Conservation (phyloP, 2,797 vertebrate genomes). For the Lagorchestes hirsutus region DNA sequence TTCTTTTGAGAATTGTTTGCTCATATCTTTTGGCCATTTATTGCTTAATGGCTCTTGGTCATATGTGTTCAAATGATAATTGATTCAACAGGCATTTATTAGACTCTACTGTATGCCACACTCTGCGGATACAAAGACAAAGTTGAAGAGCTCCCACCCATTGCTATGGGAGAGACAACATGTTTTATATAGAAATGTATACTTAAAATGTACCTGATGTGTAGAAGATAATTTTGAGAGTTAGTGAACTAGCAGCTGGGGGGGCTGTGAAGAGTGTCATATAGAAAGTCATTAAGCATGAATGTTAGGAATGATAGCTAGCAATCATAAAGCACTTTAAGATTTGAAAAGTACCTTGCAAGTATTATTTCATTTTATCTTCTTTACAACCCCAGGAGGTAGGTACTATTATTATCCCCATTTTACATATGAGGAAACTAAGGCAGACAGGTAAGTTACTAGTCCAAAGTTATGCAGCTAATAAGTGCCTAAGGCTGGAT, state of each 20-base stretch:
- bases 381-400: neutral
- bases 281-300: neutral
- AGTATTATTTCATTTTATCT: neutral
- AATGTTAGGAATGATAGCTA: neutral
- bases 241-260: neutral
- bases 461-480: neutral
- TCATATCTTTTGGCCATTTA: neutral
- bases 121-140: neutral
- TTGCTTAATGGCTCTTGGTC: neutral
- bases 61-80: neutral
- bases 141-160: neutral
- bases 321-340: neutral
- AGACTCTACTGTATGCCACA: neutral
- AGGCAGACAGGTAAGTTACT: neutral
- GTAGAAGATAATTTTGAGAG: neutral
- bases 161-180: neutral
- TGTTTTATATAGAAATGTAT: neutral
- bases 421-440: neutral
- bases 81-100: neutral
- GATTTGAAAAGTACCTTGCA: neutral
- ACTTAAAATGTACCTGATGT: neutral
- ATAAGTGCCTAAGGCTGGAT: neutral
- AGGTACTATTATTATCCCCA: neutral
- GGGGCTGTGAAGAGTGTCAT: neutral
- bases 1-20: neutral